Evolutionary conservation across 2,113 vertebrate species (phyloP).

Genomic region (Dissostichus mawsoni): DNA sequence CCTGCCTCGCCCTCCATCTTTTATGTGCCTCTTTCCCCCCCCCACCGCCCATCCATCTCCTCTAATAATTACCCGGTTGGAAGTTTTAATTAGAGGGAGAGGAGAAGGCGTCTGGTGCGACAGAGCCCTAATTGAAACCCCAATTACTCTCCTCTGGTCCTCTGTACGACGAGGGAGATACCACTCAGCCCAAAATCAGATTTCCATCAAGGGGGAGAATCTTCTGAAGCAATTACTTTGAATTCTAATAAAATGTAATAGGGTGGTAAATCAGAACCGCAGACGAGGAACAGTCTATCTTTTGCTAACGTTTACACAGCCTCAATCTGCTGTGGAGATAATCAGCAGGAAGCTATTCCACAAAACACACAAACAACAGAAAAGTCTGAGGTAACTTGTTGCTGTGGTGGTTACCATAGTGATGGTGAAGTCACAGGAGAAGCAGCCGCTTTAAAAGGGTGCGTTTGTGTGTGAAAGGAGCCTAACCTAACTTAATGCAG

Average conservation of each 20-base stretch:
- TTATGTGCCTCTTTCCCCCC: slow-evolving; percentile 7
- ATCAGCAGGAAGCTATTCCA: slow-evolving; percentile 48
- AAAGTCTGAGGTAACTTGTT: slow-evolving; percentile 71
- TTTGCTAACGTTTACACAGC: slow-evolving; percentile 30
- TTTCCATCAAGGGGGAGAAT: slow-evolving; percentile 52
- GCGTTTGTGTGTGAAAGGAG: slow-evolving; percentile 26
- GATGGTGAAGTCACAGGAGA: slow-evolving; percentile 45
- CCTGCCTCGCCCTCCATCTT: slow-evolving; percentile 18
- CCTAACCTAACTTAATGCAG: slow-evolving; percentile 24
- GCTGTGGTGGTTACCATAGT: slow-evolving; percentile 70
- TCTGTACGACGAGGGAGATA: slow-evolving; percentile 24
- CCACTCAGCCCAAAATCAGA: slow-evolving; percentile 42
- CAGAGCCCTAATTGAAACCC: slow-evolving; percentile 69
- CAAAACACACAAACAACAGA: slow-evolving; percentile 12
- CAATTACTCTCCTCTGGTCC: slow-evolving; percentile 58
- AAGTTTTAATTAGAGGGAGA: slow-evolving; percentile 68
- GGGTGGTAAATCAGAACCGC: slow-evolving; percentile 35
- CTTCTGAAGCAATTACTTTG: slow-evolving; percentile 61
- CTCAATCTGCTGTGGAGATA: slow-evolving; percentile 61
- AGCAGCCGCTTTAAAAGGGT: slow-evolving; percentile 23
- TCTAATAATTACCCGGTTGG: slow-evolving; percentile 58
- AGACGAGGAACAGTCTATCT: slow-evolving; percentile 12
- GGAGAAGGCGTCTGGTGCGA: slow-evolving; percentile 40
- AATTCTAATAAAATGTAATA: slow-evolving; percentile 47
- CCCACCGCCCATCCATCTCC: slow-evolving; percentile 25